These are phyloP conservation scores for Lordiphosa andalusiaca DNA, from an alignment of 2,888 invertebrate genomes.

Conservation along the genomic window DNA sequence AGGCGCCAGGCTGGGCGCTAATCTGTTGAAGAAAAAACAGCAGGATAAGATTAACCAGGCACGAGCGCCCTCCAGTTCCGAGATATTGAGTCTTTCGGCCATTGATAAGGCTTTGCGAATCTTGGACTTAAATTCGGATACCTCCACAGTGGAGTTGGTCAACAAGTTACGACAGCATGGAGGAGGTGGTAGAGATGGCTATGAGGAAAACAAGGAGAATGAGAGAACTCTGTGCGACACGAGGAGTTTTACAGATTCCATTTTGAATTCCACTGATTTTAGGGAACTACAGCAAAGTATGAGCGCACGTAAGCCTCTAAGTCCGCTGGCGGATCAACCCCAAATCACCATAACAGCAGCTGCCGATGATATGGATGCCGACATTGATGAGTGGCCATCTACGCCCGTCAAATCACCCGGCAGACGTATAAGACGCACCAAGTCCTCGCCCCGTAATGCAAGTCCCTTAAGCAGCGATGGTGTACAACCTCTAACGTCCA, in stretches of 20 bases:
- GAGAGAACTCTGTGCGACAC: slow-evolving; percentile 66
- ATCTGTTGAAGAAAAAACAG: slow-evolving; percentile 49
- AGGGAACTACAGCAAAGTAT: slow-evolving; percentile 58
- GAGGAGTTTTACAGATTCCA: slow-evolving; percentile 76
- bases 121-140: slow-evolving; percentile 68
- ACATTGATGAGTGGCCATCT: slow-evolving; percentile 77
- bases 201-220: slow-evolving; percentile 31
- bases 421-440: slow-evolving; percentile 64
- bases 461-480: slow-evolving; percentile 56
- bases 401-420: slow-evolving; percentile 58
- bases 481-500: slow-evolving; percentile 35
- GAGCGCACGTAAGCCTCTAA: slow-evolving; percentile 65
- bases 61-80: slow-evolving; percentile 60
- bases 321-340: slow-evolving; percentile 64
- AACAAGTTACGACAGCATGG: slow-evolving; percentile 54
- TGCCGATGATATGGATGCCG: slow-evolving; percentile 60
- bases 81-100: slow-evolving; percentile 75
- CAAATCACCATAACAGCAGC: slow-evolving; percentile 42
- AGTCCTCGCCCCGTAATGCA: slow-evolving; percentile 50
- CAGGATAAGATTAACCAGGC: slow-evolving; percentile 64
- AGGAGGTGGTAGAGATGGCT: slow-evolving; percentile 14
- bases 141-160: slow-evolving; percentile 64
- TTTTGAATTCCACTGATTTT: slow-evolving; percentile 73
- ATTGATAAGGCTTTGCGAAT: slow-evolving; percentile 76
- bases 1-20: slow-evolving; percentile 39